These are phyloP conservation scores for Neogale vison DNA, from an alignment of 2,113 vertebrate species.

Conservation along the genomic window DNA sequence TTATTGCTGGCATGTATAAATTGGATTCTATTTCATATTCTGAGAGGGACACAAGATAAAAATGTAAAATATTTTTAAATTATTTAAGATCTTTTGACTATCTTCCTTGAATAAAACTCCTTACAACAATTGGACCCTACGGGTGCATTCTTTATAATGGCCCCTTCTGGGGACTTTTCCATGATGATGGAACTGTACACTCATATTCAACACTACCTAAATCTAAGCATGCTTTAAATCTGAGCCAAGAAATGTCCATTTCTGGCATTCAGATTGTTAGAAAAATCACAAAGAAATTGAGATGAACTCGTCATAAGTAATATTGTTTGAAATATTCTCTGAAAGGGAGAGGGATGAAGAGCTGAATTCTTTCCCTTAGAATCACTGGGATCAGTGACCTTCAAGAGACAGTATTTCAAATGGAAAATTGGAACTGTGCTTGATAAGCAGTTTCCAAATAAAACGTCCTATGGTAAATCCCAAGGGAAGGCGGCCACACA, in stretches of 20 bases:
- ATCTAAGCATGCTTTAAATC: neutral
- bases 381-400: neutral
- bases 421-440: neutral
- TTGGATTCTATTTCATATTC: neutral
- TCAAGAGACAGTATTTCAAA: neutral
- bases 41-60: neutral
- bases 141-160: neutral
- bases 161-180: neutral
- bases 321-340: neutral
- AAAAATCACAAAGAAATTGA: neutral
- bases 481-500: neutral
- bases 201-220: neutral
- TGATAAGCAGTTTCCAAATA: neutral
- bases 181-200: neutral
- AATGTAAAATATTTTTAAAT: neutral
- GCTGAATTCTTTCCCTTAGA: neutral
- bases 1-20: neutral
- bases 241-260: conserved; percentile 22
- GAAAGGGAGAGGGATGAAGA: neutral
- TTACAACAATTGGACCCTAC: neutral
- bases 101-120: neutral
- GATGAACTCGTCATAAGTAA: neutral
- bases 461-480: neutral
- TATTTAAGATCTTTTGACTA: neutral
- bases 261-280: neutral